Evolutionary conservation across 2,888 invertebrate species (phyloP).

Genomic region (Sturmia bella): DNA sequence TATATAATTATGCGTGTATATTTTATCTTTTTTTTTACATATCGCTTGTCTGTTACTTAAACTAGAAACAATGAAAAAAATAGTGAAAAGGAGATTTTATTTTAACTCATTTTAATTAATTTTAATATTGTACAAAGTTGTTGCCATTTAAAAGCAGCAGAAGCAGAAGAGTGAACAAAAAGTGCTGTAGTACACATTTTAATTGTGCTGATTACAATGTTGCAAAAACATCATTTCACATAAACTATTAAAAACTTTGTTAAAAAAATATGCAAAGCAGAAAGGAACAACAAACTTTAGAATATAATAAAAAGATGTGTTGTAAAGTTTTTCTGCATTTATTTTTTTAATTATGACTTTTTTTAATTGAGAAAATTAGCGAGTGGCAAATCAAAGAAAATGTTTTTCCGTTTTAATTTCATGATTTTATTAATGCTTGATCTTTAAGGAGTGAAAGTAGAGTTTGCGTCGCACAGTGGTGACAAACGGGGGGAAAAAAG

Average conservation of each 20-base stretch:
- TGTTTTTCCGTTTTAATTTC: no score
- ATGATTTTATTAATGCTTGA: no score
- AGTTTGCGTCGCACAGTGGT: no score
- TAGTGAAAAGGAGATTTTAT: conserved; percentile 8
- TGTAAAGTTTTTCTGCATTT: conserved; percentile 37
- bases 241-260: conserved; percentile 57
- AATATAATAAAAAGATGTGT: conserved; percentile 9
- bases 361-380: conserved; percentile 16
- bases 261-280: conserved; percentile 29
- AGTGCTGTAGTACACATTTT: conserved; percentile 52
- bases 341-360: conserved; percentile 30
- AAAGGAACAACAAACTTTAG: conserved; percentile 4
- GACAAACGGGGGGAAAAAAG: no score
- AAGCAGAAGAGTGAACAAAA: conserved; percentile 50
- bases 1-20: conserved; percentile 38
- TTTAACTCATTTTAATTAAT: conserved; percentile 64
- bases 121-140: conserved; percentile 63
- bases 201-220: conserved; percentile 69
- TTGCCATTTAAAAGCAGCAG: conserved; percentile 24
- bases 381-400: conserved; percentile 18
- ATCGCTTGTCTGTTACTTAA: conserved; percentile 18
- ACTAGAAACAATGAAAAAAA: conserved; percentile 26
- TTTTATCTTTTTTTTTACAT: conserved; percentile 22
- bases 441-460: no score
- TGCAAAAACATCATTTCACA: conserved; percentile 60